Evolutionary conservation across 1,140 invertebrate species (phyloP), one percentile per base, ranked within the genome.

Genomic region (Mactra quadrangularis): DNA sequence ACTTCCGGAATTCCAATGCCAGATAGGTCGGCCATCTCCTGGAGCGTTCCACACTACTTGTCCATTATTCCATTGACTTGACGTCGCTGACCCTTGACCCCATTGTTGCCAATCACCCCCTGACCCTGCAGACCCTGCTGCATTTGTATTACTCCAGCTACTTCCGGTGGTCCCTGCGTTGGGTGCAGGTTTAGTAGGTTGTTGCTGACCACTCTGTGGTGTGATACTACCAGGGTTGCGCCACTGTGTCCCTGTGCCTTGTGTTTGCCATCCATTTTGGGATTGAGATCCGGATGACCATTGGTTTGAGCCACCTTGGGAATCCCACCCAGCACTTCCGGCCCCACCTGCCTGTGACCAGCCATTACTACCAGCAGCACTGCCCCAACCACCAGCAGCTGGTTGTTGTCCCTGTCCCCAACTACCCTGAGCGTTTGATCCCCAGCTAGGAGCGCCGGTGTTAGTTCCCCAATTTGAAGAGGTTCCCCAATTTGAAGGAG

Each of bases 51-150:
- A 68, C 47, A 25, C 9, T 15, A n/a, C 45, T 41, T 50, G 64
- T n/a, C 45, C 45, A 50, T 3, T 50, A 11, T 68, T 68, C 45
- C 45, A 27, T 6, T 11, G 47, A 31, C 64, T 68, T 50, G 64
- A 50, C 31, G 77, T 81, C 27, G 53, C n/a, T 11, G 66, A 60
- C 3, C 77, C 77, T 29, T 59, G 53, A 25, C 62, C 62, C n/a
- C 31, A n/a, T 25, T 81, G 66, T 35, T 81, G 77, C 76, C 76
- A 68, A 31, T 78, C 62, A 38, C 33, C 22, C 29, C 11, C n/a
- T 13, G 38, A 41, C 0, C 55, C 55, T 1, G 15, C 55, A 29
- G 55, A 25, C 19, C 55, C 31, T 13, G n/a, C 53, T n/a, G 25
- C 52, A 29, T 57, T 74, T 0, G 27, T n/a, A 3, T 31, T 27